phyloP scores from a whole-genome alignment of 2,113 vertebrate genomes.

The Pitta sordida region DNA sequence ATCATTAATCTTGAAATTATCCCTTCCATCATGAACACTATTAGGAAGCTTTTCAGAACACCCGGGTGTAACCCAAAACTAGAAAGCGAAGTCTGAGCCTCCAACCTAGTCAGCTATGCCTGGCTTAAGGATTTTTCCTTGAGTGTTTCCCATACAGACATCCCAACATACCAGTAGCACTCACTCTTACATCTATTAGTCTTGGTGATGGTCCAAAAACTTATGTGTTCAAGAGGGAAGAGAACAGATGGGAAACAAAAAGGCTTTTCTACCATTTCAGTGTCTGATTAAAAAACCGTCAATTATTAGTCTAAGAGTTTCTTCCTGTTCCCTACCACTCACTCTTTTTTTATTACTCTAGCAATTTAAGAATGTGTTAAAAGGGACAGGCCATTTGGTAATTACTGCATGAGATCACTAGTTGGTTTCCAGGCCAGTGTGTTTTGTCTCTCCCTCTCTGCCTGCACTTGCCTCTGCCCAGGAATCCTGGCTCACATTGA shows the following conservation, averaged over 20 bases:
- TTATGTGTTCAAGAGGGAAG: neutral
- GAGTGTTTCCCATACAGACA: neutral
- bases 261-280: neutral
- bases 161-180: neutral
- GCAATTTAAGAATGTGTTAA: neutral
- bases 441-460: neutral
- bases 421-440: neutral
- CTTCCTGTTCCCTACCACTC: neutral
- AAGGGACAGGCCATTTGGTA: neutral
- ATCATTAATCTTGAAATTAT: neutral
- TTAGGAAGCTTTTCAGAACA: neutral
- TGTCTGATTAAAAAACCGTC: neutral
- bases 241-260: neutral
- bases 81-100: neutral
- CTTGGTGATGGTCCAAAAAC: neutral
- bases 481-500: neutral
- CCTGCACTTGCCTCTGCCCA: rapidly evolving
- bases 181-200: neutral
- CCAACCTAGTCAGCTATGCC: neutral
- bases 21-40: neutral
- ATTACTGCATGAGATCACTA: neutral
- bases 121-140: neutral
- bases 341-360: neutral
- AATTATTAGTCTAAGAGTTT: neutral
- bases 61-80: neutral